phyloP scores from a whole-genome alignment of 1,140 invertebrate genomes.

The Calosoma granatense region DNA sequence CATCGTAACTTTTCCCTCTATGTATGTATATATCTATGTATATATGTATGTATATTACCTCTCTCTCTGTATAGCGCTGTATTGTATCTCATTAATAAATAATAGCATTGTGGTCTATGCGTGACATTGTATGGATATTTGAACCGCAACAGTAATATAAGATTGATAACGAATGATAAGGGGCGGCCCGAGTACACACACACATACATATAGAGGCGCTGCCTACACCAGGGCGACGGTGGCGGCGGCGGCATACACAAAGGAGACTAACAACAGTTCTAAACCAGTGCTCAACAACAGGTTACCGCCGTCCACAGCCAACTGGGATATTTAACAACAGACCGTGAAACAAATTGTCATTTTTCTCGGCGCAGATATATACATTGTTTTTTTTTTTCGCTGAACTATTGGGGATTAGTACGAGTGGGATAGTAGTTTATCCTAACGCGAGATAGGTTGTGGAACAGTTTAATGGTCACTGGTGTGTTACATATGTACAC shows the following conservation, averaged over 20 bases:
- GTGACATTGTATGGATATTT: constrained; percentile 29
- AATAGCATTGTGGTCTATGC: constrained; percentile 25
- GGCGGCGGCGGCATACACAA: neutral
- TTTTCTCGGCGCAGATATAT: too few relatives aligned
- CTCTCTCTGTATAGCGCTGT: constrained; percentile 2
- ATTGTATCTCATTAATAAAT: constrained; percentile 25
- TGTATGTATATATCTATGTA: neutral
- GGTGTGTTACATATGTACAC: neutral
- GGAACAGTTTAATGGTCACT: neutral
- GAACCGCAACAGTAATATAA: constrained; percentile 17
- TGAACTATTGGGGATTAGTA: too few relatives aligned
- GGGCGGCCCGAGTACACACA: constrained; percentile 12
- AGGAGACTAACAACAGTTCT: neutral
- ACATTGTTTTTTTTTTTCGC: too few relatives aligned
- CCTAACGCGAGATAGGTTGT: too few relatives aligned
- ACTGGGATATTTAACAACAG: too few relatives aligned
- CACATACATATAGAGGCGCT: too few relatives aligned
- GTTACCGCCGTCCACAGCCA: too few relatives aligned
- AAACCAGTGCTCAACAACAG: too few relatives aligned
- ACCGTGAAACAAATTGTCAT: too few relatives aligned
- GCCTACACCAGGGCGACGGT: neutral
- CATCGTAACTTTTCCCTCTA: neutral
- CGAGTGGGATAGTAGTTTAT: too few relatives aligned
- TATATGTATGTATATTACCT: neutral
- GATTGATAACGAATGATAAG: constrained; percentile 26